Conservation (phyloP, 2,113 vertebrate genomes). For the Oxyura jamaicensis region DNA sequence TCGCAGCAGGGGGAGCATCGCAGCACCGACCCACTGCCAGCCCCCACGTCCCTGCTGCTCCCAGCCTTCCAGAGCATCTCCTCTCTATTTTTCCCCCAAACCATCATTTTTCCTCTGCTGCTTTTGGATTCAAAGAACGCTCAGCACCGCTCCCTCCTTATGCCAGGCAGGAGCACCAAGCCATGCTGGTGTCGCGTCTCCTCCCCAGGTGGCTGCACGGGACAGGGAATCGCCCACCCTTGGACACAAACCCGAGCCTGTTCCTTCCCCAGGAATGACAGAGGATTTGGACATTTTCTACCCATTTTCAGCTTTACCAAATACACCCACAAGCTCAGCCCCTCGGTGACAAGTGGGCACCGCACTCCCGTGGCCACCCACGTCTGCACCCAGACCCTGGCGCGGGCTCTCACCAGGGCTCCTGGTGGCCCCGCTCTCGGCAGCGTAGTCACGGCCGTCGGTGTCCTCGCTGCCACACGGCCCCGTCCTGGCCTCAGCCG, state of each 20-base stretch:
- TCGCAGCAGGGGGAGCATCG: neutral
- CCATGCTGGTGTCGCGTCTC: no score
- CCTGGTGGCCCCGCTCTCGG: slow-evolving; percentile 41
- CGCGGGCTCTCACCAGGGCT: slow-evolving; percentile 69
- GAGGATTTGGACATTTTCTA: neutral
- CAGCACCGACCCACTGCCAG: neutral
- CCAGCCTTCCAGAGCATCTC: neutral
- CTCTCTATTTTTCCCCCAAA: neutral
- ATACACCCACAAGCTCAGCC: neutral
- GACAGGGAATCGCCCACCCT: no score
- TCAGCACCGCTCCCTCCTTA: neutral
- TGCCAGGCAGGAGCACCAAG: neutral
- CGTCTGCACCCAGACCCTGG: accelerated
- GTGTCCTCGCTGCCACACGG: neutral
- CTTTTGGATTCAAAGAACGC: neutral
- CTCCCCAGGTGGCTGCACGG: neutral
- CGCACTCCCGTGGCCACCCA: neutral
- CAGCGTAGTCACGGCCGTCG: neutral
- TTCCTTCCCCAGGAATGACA: neutral
- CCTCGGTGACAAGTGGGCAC: neutral
- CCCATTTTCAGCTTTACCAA: neutral
- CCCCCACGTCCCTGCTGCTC: neutral
- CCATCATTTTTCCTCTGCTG: neutral
- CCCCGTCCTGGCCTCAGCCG: no score
- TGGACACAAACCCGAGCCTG: neutral